A percentile compares a stretch with the other conserved stretches of the same genome.
Evolutionary conservation across 2,113 vertebrate species (phyloP).

Genomic region (Burhinus bistriatus): DNA sequence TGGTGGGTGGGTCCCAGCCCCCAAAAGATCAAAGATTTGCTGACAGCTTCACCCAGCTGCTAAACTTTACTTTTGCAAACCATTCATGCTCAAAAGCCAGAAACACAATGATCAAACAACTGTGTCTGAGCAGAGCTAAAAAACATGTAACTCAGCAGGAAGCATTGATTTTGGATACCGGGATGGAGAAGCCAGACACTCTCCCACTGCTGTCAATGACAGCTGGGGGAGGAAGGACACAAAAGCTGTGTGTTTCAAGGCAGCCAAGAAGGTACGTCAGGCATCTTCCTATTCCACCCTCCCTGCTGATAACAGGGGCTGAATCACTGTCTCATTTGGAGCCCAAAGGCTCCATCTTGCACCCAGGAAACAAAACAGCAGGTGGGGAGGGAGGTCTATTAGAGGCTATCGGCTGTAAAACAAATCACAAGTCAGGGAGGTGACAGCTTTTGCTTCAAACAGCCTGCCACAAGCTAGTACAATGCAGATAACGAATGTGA

Average conservation of each 20-base stretch:
- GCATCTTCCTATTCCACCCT: neutral
- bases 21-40: neutral
- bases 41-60: neutral
- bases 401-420: neutral
- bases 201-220: neutral
- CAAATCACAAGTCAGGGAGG: neutral
- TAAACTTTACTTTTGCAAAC: neutral
- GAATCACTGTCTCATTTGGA: neutral
- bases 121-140: neutral
- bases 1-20: neutral
- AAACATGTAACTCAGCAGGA: conserved; percentile 33
- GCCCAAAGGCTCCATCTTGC: neutral
- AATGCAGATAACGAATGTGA: neutral
- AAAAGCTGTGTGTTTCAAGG: neutral
- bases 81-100: conserved; percentile 5
- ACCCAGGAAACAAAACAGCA: conserved; percentile 1
- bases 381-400: neutral
- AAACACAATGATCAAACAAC: conserved; percentile 41
- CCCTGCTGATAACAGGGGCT: neutral
- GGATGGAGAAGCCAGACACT: conserved; percentile 16
- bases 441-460: neutral
- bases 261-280: neutral
- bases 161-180: conserved; percentile 6
- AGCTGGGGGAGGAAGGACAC: neutral
- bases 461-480: neutral